Percentiles rank a stretch among this genome's conserved stretches.
These are phyloP conservation scores for Micrastur ruficollis DNA, from an alignment of 2,797 vertebrate species.

Conservation along the genomic window DNA sequence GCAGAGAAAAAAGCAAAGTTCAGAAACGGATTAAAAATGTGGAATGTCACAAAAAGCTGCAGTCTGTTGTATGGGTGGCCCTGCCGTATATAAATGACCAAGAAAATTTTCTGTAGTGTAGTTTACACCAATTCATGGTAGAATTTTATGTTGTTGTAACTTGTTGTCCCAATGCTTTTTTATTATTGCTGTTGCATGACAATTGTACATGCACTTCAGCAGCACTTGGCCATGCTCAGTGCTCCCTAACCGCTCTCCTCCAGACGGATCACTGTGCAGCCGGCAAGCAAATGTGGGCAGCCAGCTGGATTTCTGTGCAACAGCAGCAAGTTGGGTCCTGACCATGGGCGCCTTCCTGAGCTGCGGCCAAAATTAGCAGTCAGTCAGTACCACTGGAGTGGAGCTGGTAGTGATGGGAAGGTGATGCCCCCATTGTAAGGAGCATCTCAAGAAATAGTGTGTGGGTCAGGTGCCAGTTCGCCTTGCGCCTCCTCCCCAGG, in stretches of 20 bases:
- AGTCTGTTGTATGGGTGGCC: background rate
- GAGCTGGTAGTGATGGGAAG: background rate
- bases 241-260: background rate
- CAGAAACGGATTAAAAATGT: background rate
- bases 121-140: background rate
- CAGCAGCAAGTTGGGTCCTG: background rate
- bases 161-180: background rate
- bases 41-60: background rate
- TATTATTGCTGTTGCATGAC: background rate
- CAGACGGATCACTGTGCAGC: background rate
- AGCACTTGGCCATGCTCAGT: background rate
- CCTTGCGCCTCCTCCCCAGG: accelerated
- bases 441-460: accelerated
- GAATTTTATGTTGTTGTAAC: background rate
- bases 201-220: background rate
- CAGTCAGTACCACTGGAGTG: no score
- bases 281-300: background rate
- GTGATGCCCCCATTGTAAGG: accelerated
- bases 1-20: background rate
- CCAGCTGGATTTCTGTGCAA: accelerated
- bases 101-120: background rate
- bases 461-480: accelerated
- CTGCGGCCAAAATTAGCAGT: background rate
- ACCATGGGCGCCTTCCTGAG: accelerated
- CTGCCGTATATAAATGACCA: background rate